Evolutionary conservation across 2,113 vertebrate genomes (phyloP).

Genomic region (Galbula dea): DNA sequence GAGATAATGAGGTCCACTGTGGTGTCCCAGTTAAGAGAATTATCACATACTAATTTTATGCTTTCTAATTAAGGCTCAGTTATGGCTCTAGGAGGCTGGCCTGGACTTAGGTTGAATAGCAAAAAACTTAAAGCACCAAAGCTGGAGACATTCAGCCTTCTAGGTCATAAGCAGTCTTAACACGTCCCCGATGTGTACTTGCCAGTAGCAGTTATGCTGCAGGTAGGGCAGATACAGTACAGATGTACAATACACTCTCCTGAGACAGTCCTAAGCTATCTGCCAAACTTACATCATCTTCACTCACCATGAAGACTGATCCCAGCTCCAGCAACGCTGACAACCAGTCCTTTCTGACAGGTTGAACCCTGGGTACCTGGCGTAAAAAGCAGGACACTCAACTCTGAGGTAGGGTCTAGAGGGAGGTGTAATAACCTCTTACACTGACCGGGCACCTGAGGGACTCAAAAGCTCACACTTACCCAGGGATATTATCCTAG

Average conservation of each 20-base stretch:
- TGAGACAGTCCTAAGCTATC: neutral
- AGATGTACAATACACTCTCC: neutral
- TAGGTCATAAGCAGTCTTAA: neutral
- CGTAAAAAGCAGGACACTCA: neutral
- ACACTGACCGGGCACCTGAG: no score
- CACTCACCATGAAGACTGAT: neutral
- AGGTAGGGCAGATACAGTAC: neutral
- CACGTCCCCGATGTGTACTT: rapidly evolving
- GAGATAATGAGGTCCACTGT: neutral
- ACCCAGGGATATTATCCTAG: neutral
- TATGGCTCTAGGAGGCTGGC: neutral
- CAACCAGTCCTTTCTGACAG: neutral
- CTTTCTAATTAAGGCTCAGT: conserved; percentile 16
- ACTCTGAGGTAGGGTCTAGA: neutral
- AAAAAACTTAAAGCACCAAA: neutral
- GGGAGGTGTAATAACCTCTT: neutral
- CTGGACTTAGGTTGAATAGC: neutral
- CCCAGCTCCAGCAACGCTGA: neutral
- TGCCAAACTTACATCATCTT: neutral
- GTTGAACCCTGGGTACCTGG: neutral
- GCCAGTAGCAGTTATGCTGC: neutral
- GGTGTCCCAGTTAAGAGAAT: conserved; percentile 19
- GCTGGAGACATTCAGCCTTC: neutral
- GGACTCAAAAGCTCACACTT: neutral
- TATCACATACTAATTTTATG: neutral